Percentiles rank a stretch among this genome's conserved stretches.
Conservation (phyloP, 2,888 invertebrate species). For the Alsophila aescularia region DNA sequence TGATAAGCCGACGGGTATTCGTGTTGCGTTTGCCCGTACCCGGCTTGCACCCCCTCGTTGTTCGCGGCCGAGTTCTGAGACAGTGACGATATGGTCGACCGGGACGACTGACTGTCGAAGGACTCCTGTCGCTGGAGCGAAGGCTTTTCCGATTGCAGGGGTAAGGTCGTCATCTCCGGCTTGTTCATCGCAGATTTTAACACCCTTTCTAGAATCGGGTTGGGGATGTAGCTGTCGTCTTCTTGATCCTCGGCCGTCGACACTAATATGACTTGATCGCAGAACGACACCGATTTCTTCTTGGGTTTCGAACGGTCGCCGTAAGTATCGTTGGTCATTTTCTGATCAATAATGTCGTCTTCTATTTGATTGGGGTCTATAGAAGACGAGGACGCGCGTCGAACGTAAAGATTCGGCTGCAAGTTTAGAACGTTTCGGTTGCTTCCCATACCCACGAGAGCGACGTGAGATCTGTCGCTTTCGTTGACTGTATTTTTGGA, state of each 20-base stretch:
- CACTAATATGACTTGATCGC: conserved; percentile 96
- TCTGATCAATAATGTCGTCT: conserved; percentile 68
- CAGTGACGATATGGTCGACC: conserved; percentile 78
- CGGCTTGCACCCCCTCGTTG: conserved; percentile 64
- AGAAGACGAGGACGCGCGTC: conserved; percentile 73
- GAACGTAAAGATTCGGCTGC: conserved; percentile 67
- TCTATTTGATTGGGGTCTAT: conserved; percentile 75
- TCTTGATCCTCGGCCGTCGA: conserved; percentile 97
- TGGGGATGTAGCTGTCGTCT: conserved; percentile 95
- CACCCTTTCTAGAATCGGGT: conserved; percentile 94
- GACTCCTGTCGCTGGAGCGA: conserved; percentile 79
- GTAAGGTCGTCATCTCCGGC: conserved; percentile 85
- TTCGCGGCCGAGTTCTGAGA: conserved; percentile 72
- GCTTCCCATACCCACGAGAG: conserved; percentile 71
- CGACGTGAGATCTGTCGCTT: conserved; percentile 69
- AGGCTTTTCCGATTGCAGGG: conserved; percentile 76
- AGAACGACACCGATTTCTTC: conserved; percentile 97
- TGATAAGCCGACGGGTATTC: conserved; percentile 69
- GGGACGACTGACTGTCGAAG: conserved; percentile 80
- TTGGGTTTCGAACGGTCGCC: conserved; percentile 87
- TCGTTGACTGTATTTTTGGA: conserved; percentile 58
- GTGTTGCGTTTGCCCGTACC: conserved; percentile 71
- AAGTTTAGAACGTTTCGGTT: conserved; percentile 79
- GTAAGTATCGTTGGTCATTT: conserved; percentile 63
- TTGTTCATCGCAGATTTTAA: conserved; percentile 92